Evolutionary conservation across 2,888 invertebrate species (phyloP).

Genomic region (Cheiracanthium punctorium): DNA sequence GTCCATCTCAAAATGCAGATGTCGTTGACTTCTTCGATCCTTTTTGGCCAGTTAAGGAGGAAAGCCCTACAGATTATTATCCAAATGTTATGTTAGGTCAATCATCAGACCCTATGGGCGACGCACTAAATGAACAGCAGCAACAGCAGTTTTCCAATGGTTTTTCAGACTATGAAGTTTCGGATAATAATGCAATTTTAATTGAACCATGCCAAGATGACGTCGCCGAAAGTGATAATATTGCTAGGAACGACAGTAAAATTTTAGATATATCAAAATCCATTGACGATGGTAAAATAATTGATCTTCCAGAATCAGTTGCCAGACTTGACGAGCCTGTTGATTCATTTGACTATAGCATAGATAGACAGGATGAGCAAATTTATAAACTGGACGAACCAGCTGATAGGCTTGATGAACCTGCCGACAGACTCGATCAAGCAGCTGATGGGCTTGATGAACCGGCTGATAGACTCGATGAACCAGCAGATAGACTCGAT

Average conservation of each 20-base stretch:
- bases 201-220: constrained; percentile 31
- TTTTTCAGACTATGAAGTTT: constrained; percentile 45
- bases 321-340: not conserved
- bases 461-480: constrained; percentile 11
- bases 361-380: not conserved
- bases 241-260: not conserved
- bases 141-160: constrained; percentile 42
- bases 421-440: not conserved
- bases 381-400: not conserved
- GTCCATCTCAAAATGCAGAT: constrained; percentile 61
- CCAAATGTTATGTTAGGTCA: constrained; percentile 67
- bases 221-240: not conserved
- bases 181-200: constrained; percentile 17
- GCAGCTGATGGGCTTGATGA: not conserved
- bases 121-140: constrained; percentile 30
- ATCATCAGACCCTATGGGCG: constrained; percentile 38
- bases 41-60: constrained; percentile 68
- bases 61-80: constrained; percentile 69
- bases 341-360: too few relatives aligned
- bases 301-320: not conserved
- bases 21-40: constrained; percentile 68
- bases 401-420: not conserved
- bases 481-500: not conserved
- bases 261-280: not conserved
- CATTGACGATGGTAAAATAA: not conserved